phyloP scores from a whole-genome alignment of 2,797 vertebrate genomes.

The Sebastes taczanowskii region DNA sequence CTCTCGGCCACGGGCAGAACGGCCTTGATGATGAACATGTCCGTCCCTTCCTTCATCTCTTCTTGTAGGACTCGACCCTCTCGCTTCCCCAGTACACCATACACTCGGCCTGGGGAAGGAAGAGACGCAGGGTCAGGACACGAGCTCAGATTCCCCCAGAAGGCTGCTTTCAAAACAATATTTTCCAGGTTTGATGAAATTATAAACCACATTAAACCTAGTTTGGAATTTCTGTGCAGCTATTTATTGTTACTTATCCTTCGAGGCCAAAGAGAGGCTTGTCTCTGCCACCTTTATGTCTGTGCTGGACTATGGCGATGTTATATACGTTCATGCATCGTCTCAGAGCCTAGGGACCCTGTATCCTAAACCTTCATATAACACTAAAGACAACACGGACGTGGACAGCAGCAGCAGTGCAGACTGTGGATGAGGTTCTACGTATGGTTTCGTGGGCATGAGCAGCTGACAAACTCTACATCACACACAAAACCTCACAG shows the following conservation, averaged over 20 bases:
- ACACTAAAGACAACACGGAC: too few relatives aligned
- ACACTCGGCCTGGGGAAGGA: conserved; percentile 81
- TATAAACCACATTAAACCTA: fast-evolving
- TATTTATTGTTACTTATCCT: neutral
- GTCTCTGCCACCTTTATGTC: too few relatives aligned
- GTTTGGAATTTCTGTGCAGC: neutral
- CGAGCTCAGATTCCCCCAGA: neutral
- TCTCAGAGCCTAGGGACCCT: too few relatives aligned
- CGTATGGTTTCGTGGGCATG: too few relatives aligned
- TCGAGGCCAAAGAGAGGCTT: too few relatives aligned
- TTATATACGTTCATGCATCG: too few relatives aligned
- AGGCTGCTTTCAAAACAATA: neutral
- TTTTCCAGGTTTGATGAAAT: neutral
- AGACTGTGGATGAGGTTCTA: too few relatives aligned
- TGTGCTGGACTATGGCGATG: too few relatives aligned
- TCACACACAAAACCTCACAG: too few relatives aligned
- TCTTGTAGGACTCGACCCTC: conserved; percentile 93
- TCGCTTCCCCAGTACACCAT: conserved; percentile 91
- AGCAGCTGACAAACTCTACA: too few relatives aligned
- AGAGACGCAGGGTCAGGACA: neutral
- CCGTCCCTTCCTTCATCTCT: conserved; percentile 98
- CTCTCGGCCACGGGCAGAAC: conserved; percentile 96
- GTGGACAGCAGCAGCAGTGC: too few relatives aligned
- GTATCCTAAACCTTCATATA: too few relatives aligned
- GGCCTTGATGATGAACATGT: conserved; percentile 94